These are phyloP conservation scores for Trichopria drosophilae DNA, from an alignment of 2,888 invertebrate genomes.

Conservation along the genomic window DNA sequence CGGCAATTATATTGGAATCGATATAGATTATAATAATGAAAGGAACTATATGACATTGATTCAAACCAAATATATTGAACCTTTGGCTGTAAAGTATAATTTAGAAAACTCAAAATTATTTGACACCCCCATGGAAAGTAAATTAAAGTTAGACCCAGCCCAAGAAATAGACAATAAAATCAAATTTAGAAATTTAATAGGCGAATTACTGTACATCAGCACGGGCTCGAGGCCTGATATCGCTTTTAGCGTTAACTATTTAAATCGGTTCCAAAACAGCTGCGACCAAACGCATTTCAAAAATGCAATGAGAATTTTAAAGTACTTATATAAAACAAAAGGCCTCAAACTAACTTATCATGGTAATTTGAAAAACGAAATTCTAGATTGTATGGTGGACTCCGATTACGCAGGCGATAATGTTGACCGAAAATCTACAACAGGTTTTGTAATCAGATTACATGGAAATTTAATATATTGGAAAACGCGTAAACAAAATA, in stretches of 20 bases:
- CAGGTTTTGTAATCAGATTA: constrained; percentile 47
- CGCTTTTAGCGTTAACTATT: constrained; percentile 27
- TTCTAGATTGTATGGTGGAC: no score
- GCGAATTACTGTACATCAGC: constrained; percentile 26
- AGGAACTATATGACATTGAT: constrained; percentile 18
- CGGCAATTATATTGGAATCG: constrained; percentile 23
- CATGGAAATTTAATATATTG: constrained; percentile 40
- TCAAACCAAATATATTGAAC: no score
- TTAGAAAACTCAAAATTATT: no score
- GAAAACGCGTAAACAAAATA: constrained; percentile 23
- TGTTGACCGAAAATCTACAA: constrained; percentile 30
- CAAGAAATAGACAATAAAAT: constrained; percentile 6
- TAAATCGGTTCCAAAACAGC: constrained; percentile 28
- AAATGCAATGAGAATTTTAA: constrained; percentile 27
- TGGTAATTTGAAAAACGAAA: constrained; percentile 10
- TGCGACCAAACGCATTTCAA: constrained; percentile 24
- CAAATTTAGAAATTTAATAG: constrained; percentile 31
- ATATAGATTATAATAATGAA: constrained; percentile 19
- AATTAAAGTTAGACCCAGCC: constrained; percentile 9
- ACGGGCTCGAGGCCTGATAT: constrained; percentile 23
- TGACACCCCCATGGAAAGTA: constrained; percentile 7
- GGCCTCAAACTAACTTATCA: constrained; percentile 22
- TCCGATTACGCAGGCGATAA: no score
- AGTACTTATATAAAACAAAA: constrained; percentile 29
- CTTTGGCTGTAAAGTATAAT: no score